Conservation (phyloP, 1,140 invertebrate genomes). For the Lerema accius region DNA sequence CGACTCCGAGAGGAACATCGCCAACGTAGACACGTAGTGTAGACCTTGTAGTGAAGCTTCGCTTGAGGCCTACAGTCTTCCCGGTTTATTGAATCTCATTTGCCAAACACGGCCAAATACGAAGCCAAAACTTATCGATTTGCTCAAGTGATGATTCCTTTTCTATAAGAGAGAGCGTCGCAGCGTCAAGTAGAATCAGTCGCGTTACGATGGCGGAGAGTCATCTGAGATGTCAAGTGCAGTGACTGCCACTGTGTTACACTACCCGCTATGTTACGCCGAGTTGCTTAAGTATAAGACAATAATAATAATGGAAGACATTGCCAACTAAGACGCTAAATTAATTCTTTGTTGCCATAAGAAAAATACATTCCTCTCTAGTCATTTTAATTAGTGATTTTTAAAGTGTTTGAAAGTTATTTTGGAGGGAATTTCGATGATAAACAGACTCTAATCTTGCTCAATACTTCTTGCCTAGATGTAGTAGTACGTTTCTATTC, state of each 20-base stretch:
- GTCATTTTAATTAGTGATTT: slow-evolving; percentile 66
- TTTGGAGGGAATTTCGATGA: slow-evolving; percentile 49
- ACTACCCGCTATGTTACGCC: slow-evolving; percentile 44
- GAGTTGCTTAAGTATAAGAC: slow-evolving; percentile 73
- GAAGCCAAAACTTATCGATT: slow-evolving; percentile 63
- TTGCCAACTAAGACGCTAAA: slow-evolving; percentile 67
- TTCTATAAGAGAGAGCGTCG: slow-evolving; percentile 21
- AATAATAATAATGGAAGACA: slow-evolving; percentile 74
- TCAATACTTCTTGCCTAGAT: slow-evolving; percentile 74
- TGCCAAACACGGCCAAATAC: slow-evolving; percentile 69
- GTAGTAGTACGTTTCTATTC: slow-evolving; percentile 60
- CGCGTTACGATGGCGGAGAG: too few relatives aligned
- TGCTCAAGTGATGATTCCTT: slow-evolving; percentile 60
- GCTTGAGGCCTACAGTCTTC: slow-evolving; percentile 75
- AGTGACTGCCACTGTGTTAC: slow-evolving; percentile 43
- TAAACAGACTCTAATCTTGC: slow-evolving; percentile 65
- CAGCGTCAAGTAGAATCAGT: slow-evolving; percentile 31
- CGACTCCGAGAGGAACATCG: slow-evolving; percentile 56
- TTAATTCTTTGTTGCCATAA: slow-evolving; percentile 60
- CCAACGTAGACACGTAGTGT: slow-evolving; percentile 74
- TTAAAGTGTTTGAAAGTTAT: slow-evolving; percentile 44
- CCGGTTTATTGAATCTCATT: slow-evolving; percentile 57
- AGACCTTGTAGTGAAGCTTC: slow-evolving; percentile 75
- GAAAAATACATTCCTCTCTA: slow-evolving; percentile 76
- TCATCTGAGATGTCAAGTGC: slow-evolving; percentile 33